Base-by-base conservation (phyloP, 35 echinoderm and acorn worm species). In the Apostichopus japonicus region DNA sequence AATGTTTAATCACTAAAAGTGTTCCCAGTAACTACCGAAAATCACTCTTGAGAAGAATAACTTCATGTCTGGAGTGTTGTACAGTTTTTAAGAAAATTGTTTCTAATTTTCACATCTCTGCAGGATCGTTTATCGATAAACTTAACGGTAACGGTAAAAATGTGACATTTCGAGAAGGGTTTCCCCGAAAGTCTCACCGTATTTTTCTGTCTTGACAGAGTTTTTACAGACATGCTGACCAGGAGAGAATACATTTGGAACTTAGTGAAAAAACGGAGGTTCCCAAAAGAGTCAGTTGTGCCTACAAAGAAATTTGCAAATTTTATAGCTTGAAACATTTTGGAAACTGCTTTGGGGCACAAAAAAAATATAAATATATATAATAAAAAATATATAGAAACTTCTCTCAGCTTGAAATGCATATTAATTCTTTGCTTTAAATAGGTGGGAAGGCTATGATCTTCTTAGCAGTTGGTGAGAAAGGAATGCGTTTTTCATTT, bases 201-300 rank as follows among this genome's bases (percentile, higher is more conserved):
- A 75, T 67, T 75, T 75, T 75, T 75, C 71, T 75, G 71, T 75
- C 71, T 75, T 75, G 6, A 75, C 71, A 75, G 71, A 75, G 71
- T 21, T 4, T 75, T 75, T 75, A 75, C 15, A 1, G 71, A 75
- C 71, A 75, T 8, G 71, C 71, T 75, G 71, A 75, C 71, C 71
- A 75, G 71, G 21, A 75, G 17, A 1, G 71, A 4, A 75, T 75
- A 75, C 71, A 75, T 75, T 21, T 75, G 71, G 71, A 7, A 75
- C 71, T 75, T 75, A n/a, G 71, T 75, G 71, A 75, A 75, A 75
- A 75, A 23, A 1, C 16, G 71, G 71, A 75, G 71, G 17, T 75
- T 75, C n/a, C 17, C 71, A 6, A 75, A 6, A 21, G 71, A 75
- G 71, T 75, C 21, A 75, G 71, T 75, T 23, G 17, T 19, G 2